Percentiles rank a stretch among this genome's conserved stretches.
phyloP scores from a whole-genome alignment of 1,140 invertebrate genomes.

The Anastrepha ludens region DNA sequence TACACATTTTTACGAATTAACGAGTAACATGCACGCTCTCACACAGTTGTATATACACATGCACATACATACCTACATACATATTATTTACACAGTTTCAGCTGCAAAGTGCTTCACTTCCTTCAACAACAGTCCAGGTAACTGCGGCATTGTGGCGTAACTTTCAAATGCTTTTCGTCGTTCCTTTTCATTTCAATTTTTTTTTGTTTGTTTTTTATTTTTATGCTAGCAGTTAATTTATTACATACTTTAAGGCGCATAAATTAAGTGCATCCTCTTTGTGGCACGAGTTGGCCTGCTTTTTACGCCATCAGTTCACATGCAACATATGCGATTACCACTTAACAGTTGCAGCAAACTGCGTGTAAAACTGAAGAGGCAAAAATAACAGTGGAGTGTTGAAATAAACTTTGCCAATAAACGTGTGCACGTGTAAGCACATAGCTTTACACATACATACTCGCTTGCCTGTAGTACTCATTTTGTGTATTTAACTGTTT shows the following conservation, averaged over 20 bases:
- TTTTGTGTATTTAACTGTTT: too few species aligned
- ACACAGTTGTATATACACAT: neutral
- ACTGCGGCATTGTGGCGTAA: neutral
- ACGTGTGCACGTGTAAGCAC: too few species aligned
- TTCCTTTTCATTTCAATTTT: neutral
- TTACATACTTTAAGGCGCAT: conserved; percentile 41
- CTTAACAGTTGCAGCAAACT: neutral
- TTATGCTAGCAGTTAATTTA: conserved; percentile 27
- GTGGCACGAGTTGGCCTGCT: neutral
- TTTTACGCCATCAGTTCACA: neutral
- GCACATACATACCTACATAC: neutral
- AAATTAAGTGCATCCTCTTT: conserved; percentile 44
- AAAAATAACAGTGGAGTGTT: neutral
- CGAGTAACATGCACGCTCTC: neutral
- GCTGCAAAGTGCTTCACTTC: neutral
- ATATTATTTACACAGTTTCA: neutral
- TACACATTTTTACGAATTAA: neutral
- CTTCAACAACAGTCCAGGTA: neutral
- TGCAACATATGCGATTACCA: conserved; percentile 27
- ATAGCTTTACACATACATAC: too few species aligned
- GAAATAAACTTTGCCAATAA: too few species aligned
- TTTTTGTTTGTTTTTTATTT: neutral
- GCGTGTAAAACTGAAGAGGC: neutral
- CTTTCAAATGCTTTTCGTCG: neutral
- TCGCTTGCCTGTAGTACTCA: too few species aligned